A percentile compares a stretch with the other conserved stretches of the same genome.
Evolutionary conservation across 2,113 vertebrate genomes (phyloP).

Genomic region (Trogon melanurus): DNA sequence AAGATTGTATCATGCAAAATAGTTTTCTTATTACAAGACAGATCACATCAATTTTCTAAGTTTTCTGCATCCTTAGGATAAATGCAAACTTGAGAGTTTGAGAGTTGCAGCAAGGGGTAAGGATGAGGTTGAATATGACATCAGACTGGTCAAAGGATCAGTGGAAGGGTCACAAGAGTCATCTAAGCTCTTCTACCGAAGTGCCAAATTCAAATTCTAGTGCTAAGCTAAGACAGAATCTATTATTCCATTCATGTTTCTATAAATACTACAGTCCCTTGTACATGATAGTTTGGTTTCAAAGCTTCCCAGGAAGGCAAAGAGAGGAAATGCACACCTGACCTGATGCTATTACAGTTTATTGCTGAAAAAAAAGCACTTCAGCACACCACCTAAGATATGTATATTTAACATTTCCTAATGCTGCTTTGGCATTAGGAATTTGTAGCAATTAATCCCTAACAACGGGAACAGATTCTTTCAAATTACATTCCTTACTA

Average conservation of each 20-base stretch:
- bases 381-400: neutral
- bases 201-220: constrained; percentile 5
- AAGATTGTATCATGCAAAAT: neutral
- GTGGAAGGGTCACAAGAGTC: neutral
- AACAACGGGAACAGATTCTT: neutral
- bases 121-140: neutral
- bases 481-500: neutral
- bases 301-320: neutral
- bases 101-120: neutral
- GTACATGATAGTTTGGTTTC: neutral
- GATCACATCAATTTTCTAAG: neutral
- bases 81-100: neutral
- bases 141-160: neutral
- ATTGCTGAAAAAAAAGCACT: neutral
- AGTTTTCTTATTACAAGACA: neutral
- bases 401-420: neutral
- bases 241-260: constrained; percentile 7
- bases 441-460: neutral
- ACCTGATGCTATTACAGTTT: neutral
- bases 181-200: neutral
- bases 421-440: neutral
- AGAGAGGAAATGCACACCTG: neutral
- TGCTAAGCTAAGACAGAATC: neutral
- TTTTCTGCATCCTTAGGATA: neutral
- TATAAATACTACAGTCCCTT: neutral